Evolutionary conservation across 2,888 invertebrate species (phyloP), one percentile per base, ranked within the genome.

Genomic region (Spodoptera littoralis): DNA sequence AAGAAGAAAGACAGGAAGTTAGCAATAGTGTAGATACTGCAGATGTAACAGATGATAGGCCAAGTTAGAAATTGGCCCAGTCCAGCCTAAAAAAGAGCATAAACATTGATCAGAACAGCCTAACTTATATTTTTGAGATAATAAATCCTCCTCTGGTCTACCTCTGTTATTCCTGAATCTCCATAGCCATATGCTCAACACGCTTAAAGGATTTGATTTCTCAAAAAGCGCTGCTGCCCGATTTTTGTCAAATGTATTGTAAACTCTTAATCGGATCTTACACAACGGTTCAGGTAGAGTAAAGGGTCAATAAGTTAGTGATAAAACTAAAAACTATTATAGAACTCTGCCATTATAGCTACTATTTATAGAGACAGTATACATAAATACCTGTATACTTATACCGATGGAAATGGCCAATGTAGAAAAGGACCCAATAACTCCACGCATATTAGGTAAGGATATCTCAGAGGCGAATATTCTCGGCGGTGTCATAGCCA

Each of bases 401-500:
- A 97, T 95, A 11, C 97, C 97, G 11, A 96, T 85, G 41, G 96
- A 96, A 11, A 96, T 93, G 5, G 95, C 95, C 1, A 97, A 92
- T 66, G 96, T 96, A 0, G 96, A 95, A 36, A 96, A 87, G 0
- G 96, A 95, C 0, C 96, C 96, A 24, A 97, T 88, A 81, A 96
- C 95, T 0, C 97, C 97, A 13, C 97, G 93, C 65, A 96, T 92
- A 74, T 97, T 96, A 0, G 96, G 96, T 57, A 96, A 95, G 0
- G 96, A 95, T 2, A 96, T 96, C 84, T 96, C 96, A 1, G 95
- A 94, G 12, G 95, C 93, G 80, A 96, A 96, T 0, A 96, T 95
- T 27, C 96, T 88, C 0, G 96, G 95, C 1, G 96, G 95, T 0
- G 95, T 95, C 43, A 96, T 95, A 0, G 95, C 95, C 96, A 96